Base-by-base conservation (phyloP, 2,888 invertebrate genomes). In the Pedicia rivosa region DNA sequence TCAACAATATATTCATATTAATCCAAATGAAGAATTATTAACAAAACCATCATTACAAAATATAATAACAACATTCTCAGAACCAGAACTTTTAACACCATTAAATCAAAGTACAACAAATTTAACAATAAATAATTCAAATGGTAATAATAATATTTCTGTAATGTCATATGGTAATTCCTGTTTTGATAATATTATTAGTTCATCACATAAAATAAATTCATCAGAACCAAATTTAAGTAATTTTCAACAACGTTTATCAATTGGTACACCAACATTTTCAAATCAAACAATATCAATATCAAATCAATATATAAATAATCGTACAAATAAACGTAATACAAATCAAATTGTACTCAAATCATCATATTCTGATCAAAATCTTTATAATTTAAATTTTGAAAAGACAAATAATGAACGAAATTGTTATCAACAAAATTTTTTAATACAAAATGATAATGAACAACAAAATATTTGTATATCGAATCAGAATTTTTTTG, bases 311-410 rank as follows among this genome's bases (percentile, higher is more conserved):
- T 24, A 22, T 19, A 13, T n/a, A 2, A 16, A 24, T 12, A 33
- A 7, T 19, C 8, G 24, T 7, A 8, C 8, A 19, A 4, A 32
- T 12, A 13, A 20, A 12, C 22, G 10, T 5, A 19, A 36, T 12
- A 12, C 12, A 16, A 36, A 17, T 27, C 13, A 24, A 13, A 12
- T 31, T 10, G n/a, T 31, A 7, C 9, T 36, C 2, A 36, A 36
- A 16, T 31, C 30, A 16, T 36, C 36, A 9, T 36, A 25, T 36
- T 36, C 36, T 30, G 36, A 36, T 17, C 31, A 36, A 24, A 36
- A 36, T 24, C 9, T 36, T 10, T 12, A 3, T 9, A 31, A 29
- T 12, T 9, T 14, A 24, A 31, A 29, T 12, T 9, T 14, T 14
- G 14, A 22, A 8, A 33, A 14, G n/a, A 13, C 4, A 4, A 33